Evolutionary conservation across 37 sponge, comb jelly and placozoan genomes (phyloP), one percentile per base, ranked within the genome.

Genomic region (Halisarca cf. caerulea): DNA sequence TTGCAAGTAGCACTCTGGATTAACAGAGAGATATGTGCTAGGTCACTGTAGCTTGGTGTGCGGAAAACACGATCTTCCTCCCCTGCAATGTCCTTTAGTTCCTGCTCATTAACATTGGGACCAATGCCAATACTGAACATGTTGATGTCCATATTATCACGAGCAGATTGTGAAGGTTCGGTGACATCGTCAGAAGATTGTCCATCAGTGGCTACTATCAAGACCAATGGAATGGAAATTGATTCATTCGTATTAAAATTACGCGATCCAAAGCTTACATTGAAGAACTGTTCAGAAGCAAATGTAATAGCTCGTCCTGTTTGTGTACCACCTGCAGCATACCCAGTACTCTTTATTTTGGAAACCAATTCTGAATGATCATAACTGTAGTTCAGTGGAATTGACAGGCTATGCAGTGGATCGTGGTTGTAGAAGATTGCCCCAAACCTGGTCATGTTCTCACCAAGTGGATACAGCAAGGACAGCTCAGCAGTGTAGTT

Each of bases 201-300:
- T 42, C 77, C 77, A 43, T 74, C 77, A 44, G 77, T 74, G 25
- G 77, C 77, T 7, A 74, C 77, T 8, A 74, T 74, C 77, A 74
- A 37, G 11, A 47, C 51, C 51, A 47, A 47, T 47, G 51, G 51
- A 6, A 47, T 11, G 9, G 11, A 6, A 47, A 6, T 47, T 6
- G 51, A 47, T 14, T 47, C 51, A 47, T 47, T 47, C 51, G 11
- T 11, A 47, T 47, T 11, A 47, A 11, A 47, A 47, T 11, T 6
- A 30, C 69, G 69, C 17, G 69, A 28, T 40, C 77, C 77, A 74
- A 43, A 74, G 7, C 7, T 11, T 47, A 14, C 51, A 47, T 47
- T 47, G 51, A 47, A 47, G 51, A 37, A 37, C 18, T 74, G 11
- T 8, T 43, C n/a, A n/a, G 45, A 3, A 62, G 77, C 77, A 74